Evolutionary conservation across 2,113 vertebrate species (phyloP), one percentile per base, ranked within the genome.

Genomic region (Pimephales promelas): DNA sequence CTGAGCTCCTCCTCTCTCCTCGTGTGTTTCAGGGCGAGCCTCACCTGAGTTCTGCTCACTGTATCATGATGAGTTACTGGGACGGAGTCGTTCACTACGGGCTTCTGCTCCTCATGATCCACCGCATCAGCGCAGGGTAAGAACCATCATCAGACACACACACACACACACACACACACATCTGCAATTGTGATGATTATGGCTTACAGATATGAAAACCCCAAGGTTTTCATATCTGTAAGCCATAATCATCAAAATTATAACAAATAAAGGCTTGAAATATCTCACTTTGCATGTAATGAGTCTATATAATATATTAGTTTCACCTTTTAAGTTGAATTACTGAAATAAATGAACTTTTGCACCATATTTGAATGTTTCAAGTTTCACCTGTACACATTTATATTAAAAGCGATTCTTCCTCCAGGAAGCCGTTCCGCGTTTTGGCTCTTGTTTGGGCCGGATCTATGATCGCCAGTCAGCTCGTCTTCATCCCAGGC

Each of bases 21-120:
- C 10, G 7, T 62, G 68, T 71, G 0, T 84, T 64, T 10, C 87
- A 98, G 97, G 96, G 94, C 0, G 96, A 98, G 83, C 95, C 96
- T 1, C 95, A 96, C 85, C 93, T 98, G 56, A 93, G 92, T 49
- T 94, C 96, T 0, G 94, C 97, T 0, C 94, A 98, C 0, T 96
- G 95, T 8, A 88, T 97, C 71, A 93, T 96, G 93, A 95, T 92
- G 94, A 96, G 95, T 40, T 98, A 97, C 90, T 99, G 98, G 98
- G 95, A 97, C 0, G 96, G 97, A 16, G 82, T 91, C 0, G 64
- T 96, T 45, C 96, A 98, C 91, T 95, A 95, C 5, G 43, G 91
- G n/a, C 94, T 98, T 40, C 95, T 96, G 89, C 93, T 97, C 52
- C 8, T 87, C 24, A 95, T 97, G 91, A 89, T 96, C 1, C 89